These are phyloP conservation scores for Chaetops frenatus DNA, from an alignment of 2,113 vertebrate species.

Conservation along the genomic window DNA sequence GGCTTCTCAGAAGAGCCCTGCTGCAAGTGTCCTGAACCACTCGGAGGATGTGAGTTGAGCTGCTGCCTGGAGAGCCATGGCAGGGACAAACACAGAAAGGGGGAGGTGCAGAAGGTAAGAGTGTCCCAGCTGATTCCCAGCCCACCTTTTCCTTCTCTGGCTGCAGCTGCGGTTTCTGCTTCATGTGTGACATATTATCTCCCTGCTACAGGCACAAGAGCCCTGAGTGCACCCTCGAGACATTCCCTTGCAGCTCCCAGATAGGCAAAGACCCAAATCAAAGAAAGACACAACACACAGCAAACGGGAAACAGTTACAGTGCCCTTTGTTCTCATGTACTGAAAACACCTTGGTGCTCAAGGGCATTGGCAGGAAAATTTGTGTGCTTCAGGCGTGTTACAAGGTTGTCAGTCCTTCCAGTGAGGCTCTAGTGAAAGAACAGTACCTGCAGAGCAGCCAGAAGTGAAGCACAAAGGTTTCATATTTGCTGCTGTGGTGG, in stretches of 20 bases:
- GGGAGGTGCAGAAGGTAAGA: background rate
- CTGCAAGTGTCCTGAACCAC: background rate
- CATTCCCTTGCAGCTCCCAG: background rate
- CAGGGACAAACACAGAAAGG: background rate
- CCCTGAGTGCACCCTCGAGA: background rate
- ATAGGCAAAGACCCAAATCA: conserved; percentile 14
- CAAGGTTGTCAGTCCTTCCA: background rate
- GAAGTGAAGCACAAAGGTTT: background rate
- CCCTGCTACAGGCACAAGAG: background rate
- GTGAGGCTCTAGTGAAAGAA: background rate
- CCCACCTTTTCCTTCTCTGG: background rate
- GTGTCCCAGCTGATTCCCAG: background rate
- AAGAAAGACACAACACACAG: background rate
- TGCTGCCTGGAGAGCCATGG: background rate
- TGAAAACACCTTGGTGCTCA: background rate
- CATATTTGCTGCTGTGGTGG: background rate
- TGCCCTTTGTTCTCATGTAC: background rate
- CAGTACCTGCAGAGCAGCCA: background rate
- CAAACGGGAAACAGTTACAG: background rate
- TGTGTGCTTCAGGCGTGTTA: background rate
- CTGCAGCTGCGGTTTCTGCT: background rate
- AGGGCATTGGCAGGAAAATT: background rate
- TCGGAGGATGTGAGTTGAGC: background rate
- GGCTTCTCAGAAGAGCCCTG: background rate
- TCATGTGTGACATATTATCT: background rate